phyloP scores from a whole-genome alignment of 2,888 invertebrate species.

The Cabera pusaria region DNA sequence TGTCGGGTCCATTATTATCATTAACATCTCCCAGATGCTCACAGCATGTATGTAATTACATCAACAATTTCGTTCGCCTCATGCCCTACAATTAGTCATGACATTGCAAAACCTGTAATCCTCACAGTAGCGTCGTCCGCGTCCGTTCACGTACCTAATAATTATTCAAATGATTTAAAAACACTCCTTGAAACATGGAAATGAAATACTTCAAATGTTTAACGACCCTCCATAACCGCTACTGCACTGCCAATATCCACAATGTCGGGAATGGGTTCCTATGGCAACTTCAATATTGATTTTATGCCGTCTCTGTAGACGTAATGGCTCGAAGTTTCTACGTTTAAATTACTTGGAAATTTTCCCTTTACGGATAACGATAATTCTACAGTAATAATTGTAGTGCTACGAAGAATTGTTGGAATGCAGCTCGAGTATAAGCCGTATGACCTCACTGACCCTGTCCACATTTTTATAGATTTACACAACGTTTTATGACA shows the following conservation, averaged over 20 bases:
- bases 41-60: constrained; percentile 50
- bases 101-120: constrained; percentile 52
- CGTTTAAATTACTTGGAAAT: constrained; percentile 24
- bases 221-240: constrained; percentile 21
- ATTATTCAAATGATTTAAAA: constrained; percentile 62
- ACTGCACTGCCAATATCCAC: constrained; percentile 9
- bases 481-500: constrained; percentile 35
- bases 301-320: constrained; percentile 19
- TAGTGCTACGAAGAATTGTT: constrained; percentile 32
- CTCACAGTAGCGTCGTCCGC: constrained; percentile 52
- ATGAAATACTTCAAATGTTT: constrained; percentile 29
- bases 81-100: constrained; percentile 57
- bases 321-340: constrained; percentile 18
- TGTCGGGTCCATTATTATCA: constrained; percentile 29
- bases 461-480: constrained; percentile 37
- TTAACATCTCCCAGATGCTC: constrained; percentile 45
- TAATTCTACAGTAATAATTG: constrained; percentile 33
- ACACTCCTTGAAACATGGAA: constrained; percentile 38
- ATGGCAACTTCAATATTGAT: constrained; percentile 26
- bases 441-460: constrained; percentile 32
- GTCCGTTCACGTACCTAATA: constrained; percentile 47
- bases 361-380: constrained; percentile 30
- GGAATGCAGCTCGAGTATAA: constrained; percentile 31
- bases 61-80: constrained; percentile 57
- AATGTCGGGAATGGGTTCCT: constrained; percentile 18